Conservation (phyloP, 2,888 invertebrate genomes). For the Parnassius mnemosyne region DNA sequence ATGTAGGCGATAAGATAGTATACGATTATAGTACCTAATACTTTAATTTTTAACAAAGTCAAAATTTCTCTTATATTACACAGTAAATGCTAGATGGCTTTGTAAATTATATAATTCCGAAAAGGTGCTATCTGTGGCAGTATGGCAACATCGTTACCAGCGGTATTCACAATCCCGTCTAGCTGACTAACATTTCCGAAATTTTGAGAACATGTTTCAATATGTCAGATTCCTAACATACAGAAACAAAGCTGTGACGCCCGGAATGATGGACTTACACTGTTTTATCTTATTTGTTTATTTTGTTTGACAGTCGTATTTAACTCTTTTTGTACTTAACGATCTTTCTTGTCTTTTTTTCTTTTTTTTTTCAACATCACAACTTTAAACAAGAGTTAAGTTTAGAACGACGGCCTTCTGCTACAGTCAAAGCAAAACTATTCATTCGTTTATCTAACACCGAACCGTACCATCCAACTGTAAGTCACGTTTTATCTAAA, state of each 20-base stretch:
- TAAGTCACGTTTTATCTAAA: constrained; percentile 21
- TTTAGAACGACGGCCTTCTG: too few relatives aligned
- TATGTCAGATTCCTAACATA: background rate
- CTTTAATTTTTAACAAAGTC: too few relatives aligned
- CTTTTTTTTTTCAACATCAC: too few relatives aligned
- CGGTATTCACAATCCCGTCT: constrained; percentile 36
- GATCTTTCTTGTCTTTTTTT: too few relatives aligned
- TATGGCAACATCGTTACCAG: background rate
- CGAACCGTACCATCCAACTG: constrained; percentile 11
- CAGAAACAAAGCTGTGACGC: background rate
- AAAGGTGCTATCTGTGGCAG: constrained; percentile 29
- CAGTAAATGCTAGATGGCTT: background rate
- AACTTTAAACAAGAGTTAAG: too few relatives aligned
- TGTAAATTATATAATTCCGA: constrained; percentile 44
- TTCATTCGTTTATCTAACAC: constrained; percentile 2
- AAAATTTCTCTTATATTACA: too few relatives aligned
- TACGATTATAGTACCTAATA: too few relatives aligned
- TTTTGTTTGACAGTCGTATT: too few relatives aligned
- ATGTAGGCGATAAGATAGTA: too few relatives aligned
- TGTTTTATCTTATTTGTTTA: too few relatives aligned
- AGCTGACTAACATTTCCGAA: constrained; percentile 29
- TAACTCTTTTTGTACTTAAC: too few relatives aligned
- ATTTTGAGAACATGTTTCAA: background rate
- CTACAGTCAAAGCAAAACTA: background rate
- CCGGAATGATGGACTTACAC: too few relatives aligned